Conservation (phyloP, 2,888 invertebrate genomes). For the Clusia tigrina region DNA sequence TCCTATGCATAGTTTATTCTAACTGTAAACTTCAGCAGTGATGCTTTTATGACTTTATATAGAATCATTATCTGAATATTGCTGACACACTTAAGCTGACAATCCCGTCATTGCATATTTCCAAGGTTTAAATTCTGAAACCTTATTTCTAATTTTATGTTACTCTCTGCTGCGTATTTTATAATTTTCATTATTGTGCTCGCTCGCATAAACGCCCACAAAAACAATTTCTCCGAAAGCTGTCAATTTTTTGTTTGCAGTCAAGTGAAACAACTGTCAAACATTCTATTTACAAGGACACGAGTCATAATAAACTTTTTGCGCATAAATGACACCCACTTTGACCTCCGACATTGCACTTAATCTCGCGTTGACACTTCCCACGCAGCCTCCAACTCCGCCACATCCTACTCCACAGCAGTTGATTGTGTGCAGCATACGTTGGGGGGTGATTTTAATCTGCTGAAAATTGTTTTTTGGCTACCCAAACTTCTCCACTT, state of each 20-base stretch:
- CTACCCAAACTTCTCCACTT: background rate
- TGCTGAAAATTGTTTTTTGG: conserved; percentile 45
- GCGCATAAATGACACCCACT: conserved; percentile 1
- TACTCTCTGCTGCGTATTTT: background rate
- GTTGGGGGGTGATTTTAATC: conserved; percentile 63
- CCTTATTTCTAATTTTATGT: too few relatives aligned
- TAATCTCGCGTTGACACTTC: conserved; percentile 54
- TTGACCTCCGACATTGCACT: conserved; percentile 57
- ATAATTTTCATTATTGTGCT: background rate
- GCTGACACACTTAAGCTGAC: too few relatives aligned
- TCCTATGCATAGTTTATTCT: too few relatives aligned
- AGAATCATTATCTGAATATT: too few relatives aligned
- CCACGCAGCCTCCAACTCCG: background rate
- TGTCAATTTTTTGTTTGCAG: background rate
- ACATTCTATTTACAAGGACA: background rate
- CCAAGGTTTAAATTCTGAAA: too few relatives aligned
- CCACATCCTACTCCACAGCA: conserved; percentile 48
- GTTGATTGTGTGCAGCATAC: conserved; percentile 53
- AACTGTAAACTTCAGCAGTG: too few relatives aligned
- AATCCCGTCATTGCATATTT: too few relatives aligned
- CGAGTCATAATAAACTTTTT: background rate
- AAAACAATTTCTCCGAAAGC: background rate
- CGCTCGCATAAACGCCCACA: conserved; percentile 1
- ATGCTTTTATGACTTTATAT: too few relatives aligned
- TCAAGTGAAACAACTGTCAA: background rate